phyloP scores from a whole-genome alignment of 1,140 invertebrate species.

The Epicauta chinensis region DNA sequence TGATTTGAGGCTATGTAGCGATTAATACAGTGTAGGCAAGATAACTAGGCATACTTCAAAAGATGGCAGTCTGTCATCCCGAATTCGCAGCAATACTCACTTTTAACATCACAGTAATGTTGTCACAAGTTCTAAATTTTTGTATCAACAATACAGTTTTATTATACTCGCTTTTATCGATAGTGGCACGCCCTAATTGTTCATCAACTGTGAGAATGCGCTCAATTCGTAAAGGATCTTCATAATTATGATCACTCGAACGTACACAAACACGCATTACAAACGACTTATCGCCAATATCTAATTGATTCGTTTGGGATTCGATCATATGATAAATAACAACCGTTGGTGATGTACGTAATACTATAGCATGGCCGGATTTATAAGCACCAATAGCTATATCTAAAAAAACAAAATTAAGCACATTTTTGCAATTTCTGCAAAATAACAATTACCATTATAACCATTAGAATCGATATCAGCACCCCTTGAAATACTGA shows the following conservation, averaged over 20 bases:
- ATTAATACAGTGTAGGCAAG: too few species aligned
- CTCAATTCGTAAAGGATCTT: conserved; percentile 20
- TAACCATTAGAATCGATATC: conserved; percentile 48
- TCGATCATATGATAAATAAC: conserved; percentile 10
- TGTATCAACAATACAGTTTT: neutral
- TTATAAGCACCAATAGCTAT: conserved; percentile 46
- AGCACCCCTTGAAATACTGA: conserved; percentile 43
- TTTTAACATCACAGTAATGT: conserved; percentile 4
- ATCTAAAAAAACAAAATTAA: too few species aligned
- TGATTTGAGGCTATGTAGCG: too few species aligned
- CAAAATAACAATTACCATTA: too few species aligned
- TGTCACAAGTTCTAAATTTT: neutral
- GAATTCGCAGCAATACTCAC: neutral
- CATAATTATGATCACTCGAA: neutral
- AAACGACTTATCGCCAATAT: conserved; percentile 7
- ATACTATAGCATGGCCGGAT: conserved; percentile 45
- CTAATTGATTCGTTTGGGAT: conserved; percentile 5
- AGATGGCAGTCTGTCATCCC: too few species aligned
- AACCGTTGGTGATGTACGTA: conserved; percentile 40
- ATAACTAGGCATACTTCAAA: too few species aligned
- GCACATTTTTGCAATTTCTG: too few species aligned
- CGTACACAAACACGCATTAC: conserved; percentile 18
- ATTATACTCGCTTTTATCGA: conserved; percentile 8
- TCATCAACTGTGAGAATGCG: conserved; percentile 32
- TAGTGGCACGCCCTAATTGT: conserved; percentile 28